phyloP scores from a whole-genome alignment of 2,888 invertebrate species.

The Oxycera nigricornis region DNA sequence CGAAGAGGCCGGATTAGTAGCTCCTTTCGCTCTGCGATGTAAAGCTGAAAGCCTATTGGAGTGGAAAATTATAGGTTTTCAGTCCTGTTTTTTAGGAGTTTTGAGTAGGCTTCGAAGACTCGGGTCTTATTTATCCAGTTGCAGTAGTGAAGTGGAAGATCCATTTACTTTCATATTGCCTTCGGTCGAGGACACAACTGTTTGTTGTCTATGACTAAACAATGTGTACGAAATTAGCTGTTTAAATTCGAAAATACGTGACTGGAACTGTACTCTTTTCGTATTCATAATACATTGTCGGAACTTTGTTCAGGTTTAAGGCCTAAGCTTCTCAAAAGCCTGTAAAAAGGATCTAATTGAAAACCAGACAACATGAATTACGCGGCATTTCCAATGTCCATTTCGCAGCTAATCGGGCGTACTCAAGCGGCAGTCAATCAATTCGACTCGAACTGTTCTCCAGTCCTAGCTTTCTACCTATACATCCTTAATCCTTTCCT shows the following conservation, averaged over 20 bases:
- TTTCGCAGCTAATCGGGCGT: slow-evolving; percentile 45
- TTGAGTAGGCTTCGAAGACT: no score
- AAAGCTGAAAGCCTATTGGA: neutral
- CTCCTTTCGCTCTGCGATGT: neutral
- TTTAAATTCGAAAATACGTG: no score
- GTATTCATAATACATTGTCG: no score
- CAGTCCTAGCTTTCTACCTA: neutral
- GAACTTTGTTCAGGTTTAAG: no score
- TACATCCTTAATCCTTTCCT: slow-evolving; percentile 38
- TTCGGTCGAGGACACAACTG: no score
- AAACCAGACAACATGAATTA: slow-evolving; percentile 4
- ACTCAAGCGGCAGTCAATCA: slow-evolving; percentile 37
- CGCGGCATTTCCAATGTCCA: slow-evolving; percentile 40
- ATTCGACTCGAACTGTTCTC: slow-evolving; percentile 24
- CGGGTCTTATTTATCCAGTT: no score
- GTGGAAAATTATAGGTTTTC: neutral
- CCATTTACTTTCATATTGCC: no score
- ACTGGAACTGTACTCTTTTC: no score
- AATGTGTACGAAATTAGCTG: no score
- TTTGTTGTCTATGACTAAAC: no score
- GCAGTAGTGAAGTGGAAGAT: no score
- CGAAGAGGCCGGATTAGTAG: neutral
- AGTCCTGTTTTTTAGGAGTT: no score
- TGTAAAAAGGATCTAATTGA: slow-evolving; percentile 6
- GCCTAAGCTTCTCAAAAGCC: neutral